Conservation (phyloP, 2,888 invertebrate species). For the Diadegma fenestrale region DNA sequence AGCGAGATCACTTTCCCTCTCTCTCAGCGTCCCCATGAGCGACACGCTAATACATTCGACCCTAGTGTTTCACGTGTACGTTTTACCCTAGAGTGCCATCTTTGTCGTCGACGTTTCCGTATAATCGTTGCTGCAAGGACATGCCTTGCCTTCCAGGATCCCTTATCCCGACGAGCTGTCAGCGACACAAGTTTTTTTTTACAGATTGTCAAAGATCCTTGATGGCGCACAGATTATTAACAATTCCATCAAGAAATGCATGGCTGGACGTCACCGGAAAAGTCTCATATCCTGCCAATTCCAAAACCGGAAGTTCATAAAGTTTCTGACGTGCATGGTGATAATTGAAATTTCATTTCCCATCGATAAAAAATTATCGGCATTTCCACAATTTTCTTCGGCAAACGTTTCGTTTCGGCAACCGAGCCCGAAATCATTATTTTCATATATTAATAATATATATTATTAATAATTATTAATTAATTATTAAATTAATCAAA, state of each 20-base stretch:
- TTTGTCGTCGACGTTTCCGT: conserved; percentile 1
- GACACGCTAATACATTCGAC: conserved; percentile 22
- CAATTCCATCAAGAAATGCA: not conserved
- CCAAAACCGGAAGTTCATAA: not conserved
- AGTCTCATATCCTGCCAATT: not conserved
- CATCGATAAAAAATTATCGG: not conserved
- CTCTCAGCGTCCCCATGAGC: conserved; percentile 16
- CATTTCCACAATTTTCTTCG: not conserved
- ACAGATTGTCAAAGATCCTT: not conserved
- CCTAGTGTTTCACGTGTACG: conserved; percentile 9
- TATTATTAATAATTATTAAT: too few relatives aligned
- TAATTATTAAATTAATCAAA: too few relatives aligned
- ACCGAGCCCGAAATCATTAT: not conserved
- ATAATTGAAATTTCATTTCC: not conserved
- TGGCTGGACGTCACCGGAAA: not conserved
- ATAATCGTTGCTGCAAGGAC: conserved; percentile 12
- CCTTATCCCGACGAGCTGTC: not conserved
- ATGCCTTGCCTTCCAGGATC: conserved; percentile 13
- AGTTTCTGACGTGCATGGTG: not conserved
- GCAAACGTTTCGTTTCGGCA: too few relatives aligned
- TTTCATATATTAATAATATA: not conserved
- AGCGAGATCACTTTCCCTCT: conserved; percentile 34
- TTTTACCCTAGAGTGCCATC: conserved; percentile 13
- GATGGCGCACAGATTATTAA: not conserved
- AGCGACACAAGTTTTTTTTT: conserved; percentile 21